A percentile compares a stretch with the other conserved stretches of the same genome.
Conservation (phyloP, 2,888 invertebrate species). For the Folsomia manolachei region DNA sequence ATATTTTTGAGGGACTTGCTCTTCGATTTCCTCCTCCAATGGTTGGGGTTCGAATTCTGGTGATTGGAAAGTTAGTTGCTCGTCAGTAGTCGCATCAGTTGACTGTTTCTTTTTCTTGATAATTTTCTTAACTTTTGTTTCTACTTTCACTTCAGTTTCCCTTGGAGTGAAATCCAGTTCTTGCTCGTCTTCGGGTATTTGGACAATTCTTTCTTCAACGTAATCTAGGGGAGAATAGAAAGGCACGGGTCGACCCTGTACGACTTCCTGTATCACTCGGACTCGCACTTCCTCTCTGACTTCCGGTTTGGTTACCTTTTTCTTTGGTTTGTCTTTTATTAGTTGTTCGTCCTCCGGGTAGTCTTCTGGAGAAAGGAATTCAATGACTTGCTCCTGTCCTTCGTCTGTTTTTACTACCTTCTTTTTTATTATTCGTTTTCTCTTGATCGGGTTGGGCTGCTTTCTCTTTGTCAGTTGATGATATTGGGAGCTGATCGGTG, state of each 20-base stretch:
- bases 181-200: background rate
- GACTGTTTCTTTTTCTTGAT: conserved; percentile 1
- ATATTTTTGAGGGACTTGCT: background rate
- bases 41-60: background rate
- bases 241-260: too few relatives aligned
- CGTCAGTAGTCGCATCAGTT: background rate
- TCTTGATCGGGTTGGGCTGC: background rate
- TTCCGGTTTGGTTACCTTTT: conserved; percentile 2
- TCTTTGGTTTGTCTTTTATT: background rate
- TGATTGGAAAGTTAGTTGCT: background rate
- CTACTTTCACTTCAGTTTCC: background rate
- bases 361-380: background rate
- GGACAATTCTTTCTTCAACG: background rate
- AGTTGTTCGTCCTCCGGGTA: too few relatives aligned
- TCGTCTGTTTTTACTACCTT: background rate
- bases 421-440: background rate
- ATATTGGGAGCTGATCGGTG: background rate
- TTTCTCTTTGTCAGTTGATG: background rate
- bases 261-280: background rate
- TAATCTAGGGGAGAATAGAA: background rate
- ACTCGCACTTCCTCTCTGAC: too few relatives aligned
- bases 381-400: background rate
- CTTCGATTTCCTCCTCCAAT: background rate
- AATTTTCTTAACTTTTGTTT: background rate
- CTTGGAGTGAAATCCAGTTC: background rate